Evolutionary conservation across 1,140 invertebrate genomes (phyloP).

Genomic region (Antheraea pernyi): DNA sequence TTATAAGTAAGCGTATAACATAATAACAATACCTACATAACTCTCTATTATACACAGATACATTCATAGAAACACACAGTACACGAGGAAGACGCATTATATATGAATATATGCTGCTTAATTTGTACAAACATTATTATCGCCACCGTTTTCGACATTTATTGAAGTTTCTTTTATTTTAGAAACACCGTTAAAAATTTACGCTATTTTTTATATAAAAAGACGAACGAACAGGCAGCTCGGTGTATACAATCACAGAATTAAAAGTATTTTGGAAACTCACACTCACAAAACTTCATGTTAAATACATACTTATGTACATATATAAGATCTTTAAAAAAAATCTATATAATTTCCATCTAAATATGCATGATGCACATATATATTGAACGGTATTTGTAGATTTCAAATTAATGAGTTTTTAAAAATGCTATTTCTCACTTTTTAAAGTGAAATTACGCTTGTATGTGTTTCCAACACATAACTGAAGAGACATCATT

Average conservation of each 20-base stretch:
- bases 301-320: no score
- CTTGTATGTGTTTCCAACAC: no score
- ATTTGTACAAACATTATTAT: not conserved
- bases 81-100: constrained; percentile 8
- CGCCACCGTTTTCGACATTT: not conserved
- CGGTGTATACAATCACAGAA: not conserved
- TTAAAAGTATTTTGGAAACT: no score
- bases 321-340: no score
- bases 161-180: not conserved
- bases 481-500: no score
- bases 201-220: not conserved
- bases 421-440: no score
- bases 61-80: constrained; percentile 1
- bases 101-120: not conserved
- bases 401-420: no score
- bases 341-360: no score
- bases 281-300: no score
- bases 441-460: no score
- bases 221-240: not conserved
- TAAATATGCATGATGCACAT: no score
- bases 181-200: not conserved
- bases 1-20: constrained; percentile 16
- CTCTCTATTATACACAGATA: constrained; percentile 5
- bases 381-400: no score
- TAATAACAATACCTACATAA: not conserved